These are phyloP conservation scores for Argyra leucocephala DNA, from an alignment of 2,888 invertebrate genomes.

Conservation along the genomic window DNA sequence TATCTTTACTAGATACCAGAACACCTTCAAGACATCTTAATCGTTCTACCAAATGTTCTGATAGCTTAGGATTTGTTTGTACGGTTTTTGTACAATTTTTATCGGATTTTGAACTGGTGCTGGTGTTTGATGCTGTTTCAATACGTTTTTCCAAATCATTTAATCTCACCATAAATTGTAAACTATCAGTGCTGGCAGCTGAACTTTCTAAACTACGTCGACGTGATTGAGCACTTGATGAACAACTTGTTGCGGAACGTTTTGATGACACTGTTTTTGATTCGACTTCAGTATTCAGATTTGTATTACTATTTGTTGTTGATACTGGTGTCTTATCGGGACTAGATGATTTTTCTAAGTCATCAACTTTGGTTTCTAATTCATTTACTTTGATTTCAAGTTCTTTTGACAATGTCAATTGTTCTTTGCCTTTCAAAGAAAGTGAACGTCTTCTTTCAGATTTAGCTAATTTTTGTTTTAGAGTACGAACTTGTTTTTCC, in stretches of 20 bases:
- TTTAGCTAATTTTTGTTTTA: slow-evolving; percentile 71
- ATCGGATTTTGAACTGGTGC: slow-evolving; percentile 25
- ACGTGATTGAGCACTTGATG: slow-evolving; percentile 37
- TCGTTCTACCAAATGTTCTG: slow-evolving; percentile 51
- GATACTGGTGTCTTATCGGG: slow-evolving; percentile 22
- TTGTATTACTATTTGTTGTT: slow-evolving; percentile 8
- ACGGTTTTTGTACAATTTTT: slow-evolving; percentile 30
- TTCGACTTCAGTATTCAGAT: slow-evolving; percentile 13
- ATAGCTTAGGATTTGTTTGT: slow-evolving; percentile 40
- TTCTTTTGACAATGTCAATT: slow-evolving; percentile 69
- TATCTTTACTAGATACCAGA: slow-evolving; percentile 54
- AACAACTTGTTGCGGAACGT: slow-evolving; percentile 26
- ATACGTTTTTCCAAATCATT: slow-evolving; percentile 70
- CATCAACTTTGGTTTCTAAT: slow-evolving; percentile 65
- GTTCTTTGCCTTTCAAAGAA: slow-evolving; percentile 74
- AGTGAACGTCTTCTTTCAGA: slow-evolving; percentile 71
- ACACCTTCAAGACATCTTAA: slow-evolving; percentile 54
- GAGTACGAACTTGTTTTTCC: slow-evolving; percentile 68
- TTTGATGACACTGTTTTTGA: slow-evolving; percentile 16
- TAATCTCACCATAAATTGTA: slow-evolving; percentile 68
- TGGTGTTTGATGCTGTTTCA: slow-evolving; percentile 46
- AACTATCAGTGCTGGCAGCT: slow-evolving; percentile 65
- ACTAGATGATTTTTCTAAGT: slow-evolving; percentile 47
- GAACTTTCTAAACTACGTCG: slow-evolving; percentile 70
- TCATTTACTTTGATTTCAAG: slow-evolving; percentile 76